phyloP scores from a whole-genome alignment of 2,797 vertebrate species.

The Sebastiscus albofasciatus region DNA sequence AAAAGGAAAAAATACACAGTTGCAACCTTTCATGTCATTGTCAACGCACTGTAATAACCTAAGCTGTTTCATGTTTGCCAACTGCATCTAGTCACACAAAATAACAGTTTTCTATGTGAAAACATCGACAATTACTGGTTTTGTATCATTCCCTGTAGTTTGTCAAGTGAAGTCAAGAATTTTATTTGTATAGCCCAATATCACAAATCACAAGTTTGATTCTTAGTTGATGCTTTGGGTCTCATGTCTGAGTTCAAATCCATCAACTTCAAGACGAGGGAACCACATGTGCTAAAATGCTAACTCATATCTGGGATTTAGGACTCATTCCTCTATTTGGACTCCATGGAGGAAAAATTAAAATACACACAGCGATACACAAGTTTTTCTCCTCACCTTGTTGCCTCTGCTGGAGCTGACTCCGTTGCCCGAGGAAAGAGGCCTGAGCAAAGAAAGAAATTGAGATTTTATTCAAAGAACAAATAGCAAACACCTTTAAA shows the following conservation, averaged over 20 bases:
- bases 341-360: neutral
- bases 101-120: too few species aligned
- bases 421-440: constrained; percentile 76
- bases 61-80: neutral
- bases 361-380: neutral
- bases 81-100: neutral
- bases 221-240: neutral
- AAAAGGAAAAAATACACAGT: neutral
- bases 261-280: too few species aligned
- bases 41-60: neutral
- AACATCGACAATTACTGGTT: too few species aligned
- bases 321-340: neutral
- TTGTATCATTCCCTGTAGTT: too few species aligned
- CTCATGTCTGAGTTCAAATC: neutral
- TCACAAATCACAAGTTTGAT: neutral
- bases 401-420: constrained; percentile 81
- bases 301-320: too few species aligned
- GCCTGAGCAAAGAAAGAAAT: constrained; percentile 44
- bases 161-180: too few species aligned
- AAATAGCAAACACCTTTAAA: neutral
- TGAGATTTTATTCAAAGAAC: neutral
- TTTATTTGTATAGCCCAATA: too few species aligned
- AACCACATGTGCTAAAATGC: too few species aligned
- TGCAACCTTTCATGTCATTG: neutral
- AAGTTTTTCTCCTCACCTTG: constrained; percentile 71